A percentile compares a stretch with the other conserved stretches of the same genome.
phyloP scores from a whole-genome alignment of 1,140 invertebrate species.

The Meloidogyne chitwoodi region DNA sequence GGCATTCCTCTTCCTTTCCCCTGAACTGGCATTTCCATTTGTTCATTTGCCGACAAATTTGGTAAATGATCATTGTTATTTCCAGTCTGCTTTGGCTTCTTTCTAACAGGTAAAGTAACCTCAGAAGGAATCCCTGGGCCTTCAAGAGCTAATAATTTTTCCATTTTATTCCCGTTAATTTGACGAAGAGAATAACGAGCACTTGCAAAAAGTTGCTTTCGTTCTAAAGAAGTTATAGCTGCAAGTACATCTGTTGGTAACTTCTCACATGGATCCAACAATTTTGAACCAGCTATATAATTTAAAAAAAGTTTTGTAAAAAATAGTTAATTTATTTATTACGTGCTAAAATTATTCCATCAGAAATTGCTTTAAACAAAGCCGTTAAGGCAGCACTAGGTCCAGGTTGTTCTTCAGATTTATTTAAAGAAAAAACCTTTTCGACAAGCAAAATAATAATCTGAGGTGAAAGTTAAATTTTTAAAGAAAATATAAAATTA shows the following conservation, averaged over 20 bases:
- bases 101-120: background rate
- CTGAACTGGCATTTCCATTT: background rate
- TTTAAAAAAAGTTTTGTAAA: background rate
- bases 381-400: background rate
- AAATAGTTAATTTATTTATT: background rate
- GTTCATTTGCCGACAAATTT: background rate
- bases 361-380: slow-evolving; percentile 9
- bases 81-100: background rate
- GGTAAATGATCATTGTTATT: background rate
- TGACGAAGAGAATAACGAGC: slow-evolving; percentile 9
- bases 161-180: background rate
- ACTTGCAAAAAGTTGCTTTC: background rate
- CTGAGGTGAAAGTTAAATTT: background rate
- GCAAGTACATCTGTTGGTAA: slow-evolving; percentile 7
- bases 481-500: background rate
- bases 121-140: background rate
- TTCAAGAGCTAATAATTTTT: slow-evolving; percentile 6
- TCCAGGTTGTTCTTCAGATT: background rate
- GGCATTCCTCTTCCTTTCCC: background rate
- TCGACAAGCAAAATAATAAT: slow-evolving; percentile 4
- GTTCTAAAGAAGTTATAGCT: background rate
- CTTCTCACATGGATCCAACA: slow-evolving; percentile 13
- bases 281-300: slow-evolving; percentile 1
- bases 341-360: slow-evolving; percentile 1
- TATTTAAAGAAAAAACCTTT: background rate